These are phyloP conservation scores for Origma solitaria DNA, from an alignment of 2,113 vertebrate genomes.

Conservation along the genomic window DNA sequence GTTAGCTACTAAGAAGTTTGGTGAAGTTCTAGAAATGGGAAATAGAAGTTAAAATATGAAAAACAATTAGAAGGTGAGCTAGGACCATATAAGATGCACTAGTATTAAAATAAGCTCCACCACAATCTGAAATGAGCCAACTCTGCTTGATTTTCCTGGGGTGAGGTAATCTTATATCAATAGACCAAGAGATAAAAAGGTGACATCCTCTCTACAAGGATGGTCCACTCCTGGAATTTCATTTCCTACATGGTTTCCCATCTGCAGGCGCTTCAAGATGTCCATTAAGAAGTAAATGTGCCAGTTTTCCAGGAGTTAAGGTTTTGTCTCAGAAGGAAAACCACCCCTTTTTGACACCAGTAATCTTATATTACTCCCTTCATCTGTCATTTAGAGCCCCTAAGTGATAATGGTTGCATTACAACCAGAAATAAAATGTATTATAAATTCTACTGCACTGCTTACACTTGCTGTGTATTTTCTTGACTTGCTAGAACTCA, in stretches of 20 bases:
- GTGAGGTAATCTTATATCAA: neutral
- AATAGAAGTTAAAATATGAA: neutral
- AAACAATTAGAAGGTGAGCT: neutral
- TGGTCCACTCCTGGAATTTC: neutral
- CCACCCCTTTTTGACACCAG: neutral
- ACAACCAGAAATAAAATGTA: neutral
- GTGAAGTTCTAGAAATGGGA: neutral
- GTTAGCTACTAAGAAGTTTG: neutral
- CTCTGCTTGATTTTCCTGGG: neutral
- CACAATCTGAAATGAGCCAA: neutral
- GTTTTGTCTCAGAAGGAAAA: neutral
- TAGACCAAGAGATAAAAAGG: neutral
- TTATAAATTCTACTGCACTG: neutral
- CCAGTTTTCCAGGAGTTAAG: neutral
- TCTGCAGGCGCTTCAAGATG: neutral
- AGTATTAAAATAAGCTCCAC: neutral
- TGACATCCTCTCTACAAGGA: neutral
- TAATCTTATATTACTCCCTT: neutral
- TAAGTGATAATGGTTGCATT: neutral
- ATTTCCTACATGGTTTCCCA: neutral
- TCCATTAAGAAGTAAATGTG: neutral
- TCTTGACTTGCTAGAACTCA: neutral
- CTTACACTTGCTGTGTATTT: neutral
- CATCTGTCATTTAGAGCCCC: neutral
- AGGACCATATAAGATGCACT: neutral